Percentiles rank a stretch among this genome's conserved stretches.
Evolutionary conservation across 2,113 vertebrate genomes (phyloP).

Genomic region (Eleginops maclovinus): DNA sequence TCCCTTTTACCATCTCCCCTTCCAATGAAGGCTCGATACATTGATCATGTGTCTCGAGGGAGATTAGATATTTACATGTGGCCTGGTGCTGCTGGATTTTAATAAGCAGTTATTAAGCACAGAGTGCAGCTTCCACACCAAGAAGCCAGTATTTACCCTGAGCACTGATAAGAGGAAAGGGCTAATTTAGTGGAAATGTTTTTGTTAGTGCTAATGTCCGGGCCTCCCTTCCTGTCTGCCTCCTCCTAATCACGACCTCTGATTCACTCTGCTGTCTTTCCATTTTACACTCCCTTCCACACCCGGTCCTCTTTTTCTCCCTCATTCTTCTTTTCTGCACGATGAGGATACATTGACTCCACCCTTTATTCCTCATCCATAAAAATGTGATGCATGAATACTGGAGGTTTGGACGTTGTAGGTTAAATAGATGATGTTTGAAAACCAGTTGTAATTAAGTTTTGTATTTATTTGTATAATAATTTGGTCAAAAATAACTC

Average conservation of each 20-base stretch:
- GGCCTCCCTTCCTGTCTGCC: constrained; percentile 30
- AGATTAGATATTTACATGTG: constrained; percentile 18
- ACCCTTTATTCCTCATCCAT: background rate
- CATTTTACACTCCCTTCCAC: background rate
- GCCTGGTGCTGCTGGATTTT: constrained; percentile 21
- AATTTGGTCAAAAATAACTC: background rate
- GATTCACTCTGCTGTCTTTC: constrained; percentile 1
- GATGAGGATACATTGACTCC: background rate
- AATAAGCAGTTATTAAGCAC: constrained; percentile 51
- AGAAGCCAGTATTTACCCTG: constrained; percentile 52
- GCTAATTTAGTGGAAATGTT: constrained; percentile 41
- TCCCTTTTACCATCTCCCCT: background rate
- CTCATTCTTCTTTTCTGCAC: background rate
- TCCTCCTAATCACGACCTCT: constrained; percentile 33
- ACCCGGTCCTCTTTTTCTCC: background rate
- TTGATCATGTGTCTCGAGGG: background rate
- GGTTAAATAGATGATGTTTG: background rate
- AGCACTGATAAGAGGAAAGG: constrained; percentile 37
- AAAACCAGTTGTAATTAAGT: background rate
- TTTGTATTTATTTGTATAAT: too few species aligned
- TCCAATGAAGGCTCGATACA: background rate
- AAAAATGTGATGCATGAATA: background rate
- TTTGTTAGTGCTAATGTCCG: constrained; percentile 42
- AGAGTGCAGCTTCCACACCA: constrained; percentile 17
- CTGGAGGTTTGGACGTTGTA: background rate